Percentiles rank a stretch among this genome's conserved stretches.
phyloP scores from a whole-genome alignment of 1,140 invertebrate genomes.

The Lerema accius region DNA sequence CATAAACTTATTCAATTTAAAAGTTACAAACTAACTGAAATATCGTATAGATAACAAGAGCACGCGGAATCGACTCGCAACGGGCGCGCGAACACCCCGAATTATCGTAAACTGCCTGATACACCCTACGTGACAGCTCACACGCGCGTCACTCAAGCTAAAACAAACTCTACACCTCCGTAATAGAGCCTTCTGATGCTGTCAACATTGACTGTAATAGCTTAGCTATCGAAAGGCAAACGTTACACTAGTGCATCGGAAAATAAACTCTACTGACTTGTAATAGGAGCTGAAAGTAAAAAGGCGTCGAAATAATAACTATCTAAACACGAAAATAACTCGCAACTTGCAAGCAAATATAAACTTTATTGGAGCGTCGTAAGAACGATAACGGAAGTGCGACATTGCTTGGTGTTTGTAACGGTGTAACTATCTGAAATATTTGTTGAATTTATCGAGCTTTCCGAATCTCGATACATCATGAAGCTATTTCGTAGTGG shows the following conservation, averaged over 20 bases:
- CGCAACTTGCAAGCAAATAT: conserved; percentile 17
- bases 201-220: conserved; percentile 8
- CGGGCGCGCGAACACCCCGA: conserved; percentile 41
- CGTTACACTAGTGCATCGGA: conserved; percentile 2
- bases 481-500: conserved; percentile 41
- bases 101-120: conserved; percentile 48
- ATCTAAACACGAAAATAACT: not conserved
- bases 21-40: conserved; percentile 16
- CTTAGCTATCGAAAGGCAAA: conserved; percentile 12
- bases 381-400: not conserved
- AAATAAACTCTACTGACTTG: conserved; percentile 29
- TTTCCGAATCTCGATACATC: conserved; percentile 41
- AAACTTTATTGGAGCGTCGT: not conserved
- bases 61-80: conserved; percentile 23
- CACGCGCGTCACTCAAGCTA: not conserved
- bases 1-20: conserved; percentile 8
- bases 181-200: conserved; percentile 12
- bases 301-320: not conserved
- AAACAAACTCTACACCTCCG: conserved; percentile 29
- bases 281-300: conserved; percentile 13
- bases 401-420: not conserved
- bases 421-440: conserved; percentile 39
- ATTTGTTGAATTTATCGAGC: conserved; percentile 49
- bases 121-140: conserved; percentile 39
- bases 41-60: conserved; percentile 20